A percentile compares a stretch with the other conserved stretches of the same genome.
Evolutionary conservation across 1,140 invertebrate genomes (phyloP).

Genomic region (Tribolium madens): DNA sequence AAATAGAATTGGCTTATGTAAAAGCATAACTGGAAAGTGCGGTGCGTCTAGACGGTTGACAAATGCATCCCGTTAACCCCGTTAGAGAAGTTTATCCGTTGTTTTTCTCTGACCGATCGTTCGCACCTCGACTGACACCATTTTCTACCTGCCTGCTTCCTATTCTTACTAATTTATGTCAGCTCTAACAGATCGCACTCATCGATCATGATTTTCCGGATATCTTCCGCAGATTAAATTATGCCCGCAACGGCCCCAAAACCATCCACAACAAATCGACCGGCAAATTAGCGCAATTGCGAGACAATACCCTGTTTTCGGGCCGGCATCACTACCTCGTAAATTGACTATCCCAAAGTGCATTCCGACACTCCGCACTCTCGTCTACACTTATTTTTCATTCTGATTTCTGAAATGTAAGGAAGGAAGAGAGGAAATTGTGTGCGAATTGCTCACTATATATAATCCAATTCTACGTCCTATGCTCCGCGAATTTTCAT

Average conservation of each 20-base stretch:
- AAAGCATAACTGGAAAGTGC: constrained; percentile 46
- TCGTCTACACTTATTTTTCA: constrained; percentile 45
- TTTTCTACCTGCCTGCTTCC: constrained; percentile 34
- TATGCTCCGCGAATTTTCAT: constrained; percentile 39
- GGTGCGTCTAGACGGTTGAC: constrained; percentile 45
- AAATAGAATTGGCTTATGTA: constrained; percentile 51
- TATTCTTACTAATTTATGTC: constrained; percentile 45
- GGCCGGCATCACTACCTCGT: neutral
- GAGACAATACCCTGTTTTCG: constrained; percentile 23
- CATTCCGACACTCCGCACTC: constrained; percentile 44
- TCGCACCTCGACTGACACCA: constrained; percentile 4
- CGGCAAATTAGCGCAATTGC: constrained; percentile 26
- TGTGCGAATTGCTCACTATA: constrained; percentile 50
- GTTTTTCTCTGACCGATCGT: constrained; percentile 25
- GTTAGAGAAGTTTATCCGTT: constrained; percentile 49
- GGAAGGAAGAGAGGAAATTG: constrained; percentile 50
- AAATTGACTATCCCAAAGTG: constrained; percentile 35
- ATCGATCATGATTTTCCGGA: constrained; percentile 41
- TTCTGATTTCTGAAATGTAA: constrained; percentile 42
- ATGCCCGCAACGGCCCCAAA: constrained; percentile 12
- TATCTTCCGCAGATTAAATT: constrained; percentile 37
- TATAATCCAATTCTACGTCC: constrained; percentile 51
- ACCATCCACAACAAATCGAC: constrained; percentile 31
- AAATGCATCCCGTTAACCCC: constrained; percentile 49
- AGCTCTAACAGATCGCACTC: constrained; percentile 32